phyloP scores from a whole-genome alignment of 2,113 vertebrate species.

The Tamias sibiricus region DNA sequence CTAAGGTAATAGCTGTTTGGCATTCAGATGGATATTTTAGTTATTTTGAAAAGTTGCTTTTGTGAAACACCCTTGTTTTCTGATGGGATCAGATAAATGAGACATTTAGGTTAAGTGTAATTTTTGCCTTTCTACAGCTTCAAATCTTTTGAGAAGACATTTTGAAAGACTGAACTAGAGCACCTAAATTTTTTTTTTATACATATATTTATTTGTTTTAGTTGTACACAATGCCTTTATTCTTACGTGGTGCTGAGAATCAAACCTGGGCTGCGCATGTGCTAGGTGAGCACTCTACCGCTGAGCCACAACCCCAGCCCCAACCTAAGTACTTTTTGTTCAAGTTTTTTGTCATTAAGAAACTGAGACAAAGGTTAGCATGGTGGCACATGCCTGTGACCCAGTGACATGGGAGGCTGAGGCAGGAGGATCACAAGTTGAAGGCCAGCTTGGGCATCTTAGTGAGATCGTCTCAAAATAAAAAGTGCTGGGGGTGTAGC shows the following conservation, averaged over 20 bases:
- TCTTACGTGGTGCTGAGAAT: too few species aligned
- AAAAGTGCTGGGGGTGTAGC: background rate
- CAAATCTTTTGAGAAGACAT: background rate
- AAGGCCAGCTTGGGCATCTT: background rate
- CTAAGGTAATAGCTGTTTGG: background rate
- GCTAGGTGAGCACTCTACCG: too few species aligned
- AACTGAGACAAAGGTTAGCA: background rate
- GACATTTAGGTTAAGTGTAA: background rate
- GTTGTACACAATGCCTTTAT: too few species aligned
- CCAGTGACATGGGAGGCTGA: background rate
- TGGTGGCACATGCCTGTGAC: background rate
- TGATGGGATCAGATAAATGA: constrained; percentile 39
- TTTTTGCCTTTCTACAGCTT: constrained; percentile 19
- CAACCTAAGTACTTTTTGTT: background rate
- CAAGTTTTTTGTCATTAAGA: constrained; percentile 2
- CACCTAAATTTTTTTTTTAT: too few species aligned
- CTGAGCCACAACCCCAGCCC: too few species aligned
- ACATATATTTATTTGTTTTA: too few species aligned
- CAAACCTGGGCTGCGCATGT: too few species aligned
- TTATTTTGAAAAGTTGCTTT: constrained; percentile 16
- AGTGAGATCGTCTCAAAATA: background rate
- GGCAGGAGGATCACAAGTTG: background rate
- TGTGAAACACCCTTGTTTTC: constrained; percentile 42
- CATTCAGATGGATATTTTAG: background rate
- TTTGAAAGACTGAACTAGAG: constrained; percentile 48